Evolutionary conservation across 2,888 invertebrate genomes (phyloP), one percentile per base, ranked within the genome.

Genomic region (Erebia aethiops): DNA sequence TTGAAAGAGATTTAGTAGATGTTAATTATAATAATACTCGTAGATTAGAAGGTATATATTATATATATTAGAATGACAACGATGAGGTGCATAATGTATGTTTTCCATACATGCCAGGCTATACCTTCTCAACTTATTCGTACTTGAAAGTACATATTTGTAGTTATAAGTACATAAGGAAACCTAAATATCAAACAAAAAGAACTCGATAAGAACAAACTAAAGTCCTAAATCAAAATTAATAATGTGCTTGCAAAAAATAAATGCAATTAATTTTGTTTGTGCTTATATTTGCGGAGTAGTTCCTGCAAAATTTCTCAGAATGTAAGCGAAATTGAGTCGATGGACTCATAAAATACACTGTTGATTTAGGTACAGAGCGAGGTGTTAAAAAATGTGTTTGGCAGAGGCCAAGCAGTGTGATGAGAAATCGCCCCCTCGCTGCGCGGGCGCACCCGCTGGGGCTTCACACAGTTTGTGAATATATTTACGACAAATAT

Each of bases 331-430:
- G 68, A 58, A 78, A 79, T 77, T 77, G 74, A 76, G 87, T 84
- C 85, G 81, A 87, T 87, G 87, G 77, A 81, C 86, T 80, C 88
- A 87, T 90, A 90, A 90, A 89, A 84, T 82, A 91, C 71, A 87
- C 81, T 79, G 84, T 86, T 91, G 90, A 92, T 91, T 92, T 91
- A 92, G 87, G 81, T 79, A 82, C 79, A 79, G 83, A 80, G 79
- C 85, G 83, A 93, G 91, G 92, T 93, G 92, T 93, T 92, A 92
- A 93, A 73, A 92, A 92, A 90, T 92, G 87, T 89, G 90, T 91
- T 88, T 90, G 89, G 87, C 87, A 86, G 83, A 85, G 88, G 85
- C 81, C 85, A 89, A 89, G 89, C 87, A 86, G 85, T 82, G 81
- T 82, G 87, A 88, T 91, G 92, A 92, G 88, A 91, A 91, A 92